Evolutionary conservation across 2,888 invertebrate species (phyloP), one percentile per base, ranked within the genome.

Genomic region (Ctena decussata): DNA sequence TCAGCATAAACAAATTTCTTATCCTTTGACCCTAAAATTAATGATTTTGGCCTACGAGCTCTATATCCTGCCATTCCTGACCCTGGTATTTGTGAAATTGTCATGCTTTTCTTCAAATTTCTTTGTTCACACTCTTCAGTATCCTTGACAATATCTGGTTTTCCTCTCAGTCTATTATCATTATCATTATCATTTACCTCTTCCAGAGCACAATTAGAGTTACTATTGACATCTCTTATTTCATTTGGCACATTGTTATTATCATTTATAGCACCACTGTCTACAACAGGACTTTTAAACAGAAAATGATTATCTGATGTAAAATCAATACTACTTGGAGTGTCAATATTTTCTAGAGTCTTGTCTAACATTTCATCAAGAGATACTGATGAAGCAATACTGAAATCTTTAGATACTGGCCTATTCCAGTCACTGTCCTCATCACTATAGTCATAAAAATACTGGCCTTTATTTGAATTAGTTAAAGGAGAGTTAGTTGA

Each of bases 321-420:
- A 79, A 93, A 92, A 73, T 93, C 91, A 74, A 91, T 92, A 74
- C 92, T 93, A 21, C 91, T 72, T 44, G 92, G 89, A 1, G 92
- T 90, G 41, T 91, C 92, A 0, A 90, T 90, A 81, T 92, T 92
- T 65, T 92, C 92, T 37, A 91, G 53, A 72, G 92, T 93, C 71
- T 89, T 90, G 76, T 95, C 95, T 12, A 95, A 89, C 27, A 95
- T 82, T 80, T 95, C 95, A 77, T 94, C 94, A 11, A 95, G 87
- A 6, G 95, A 95, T 30, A 94, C 91, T 2, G 94, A 93, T 1
- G 95, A 95, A 21, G 93, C 93, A 15, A 91, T 89, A 85, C 94
- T 94, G 79, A 90, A 92, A 49, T 93, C 91, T 46, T 92, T 86
- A 5, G 93, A 93, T 71, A 93, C 85, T 27, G 93, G 92, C 44